phyloP scores from a whole-genome alignment of 37 sponge, comb jelly and placozoan species.

The Spongia lamella region DNA sequence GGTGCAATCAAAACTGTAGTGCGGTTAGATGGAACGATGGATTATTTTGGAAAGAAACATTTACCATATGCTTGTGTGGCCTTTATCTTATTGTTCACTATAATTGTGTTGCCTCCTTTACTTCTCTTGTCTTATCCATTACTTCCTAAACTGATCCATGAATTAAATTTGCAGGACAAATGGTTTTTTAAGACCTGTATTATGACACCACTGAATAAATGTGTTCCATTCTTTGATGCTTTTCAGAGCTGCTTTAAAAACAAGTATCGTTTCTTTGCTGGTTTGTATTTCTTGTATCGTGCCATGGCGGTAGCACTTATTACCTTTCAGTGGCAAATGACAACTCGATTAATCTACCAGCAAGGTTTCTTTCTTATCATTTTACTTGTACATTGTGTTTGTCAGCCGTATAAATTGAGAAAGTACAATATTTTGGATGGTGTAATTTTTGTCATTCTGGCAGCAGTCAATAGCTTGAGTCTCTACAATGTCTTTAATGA shows the following conservation, averaged over 20 bases:
- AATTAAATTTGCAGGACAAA: too few species aligned
- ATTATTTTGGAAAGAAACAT: neutral
- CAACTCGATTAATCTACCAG: neutral
- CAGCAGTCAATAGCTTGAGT: slow-evolving; percentile 5
- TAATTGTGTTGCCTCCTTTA: slow-evolving; percentile 3
- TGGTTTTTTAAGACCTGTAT: neutral
- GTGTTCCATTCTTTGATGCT: slow-evolving; percentile 11
- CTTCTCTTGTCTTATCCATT: slow-evolving; percentile 17
- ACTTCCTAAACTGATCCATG: neutral
- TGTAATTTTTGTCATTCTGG: slow-evolving; percentile 14
- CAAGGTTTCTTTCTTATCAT: slow-evolving; percentile 8
- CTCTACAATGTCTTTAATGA: slow-evolving; percentile 14
- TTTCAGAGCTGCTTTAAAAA: slow-evolving; percentile 29
- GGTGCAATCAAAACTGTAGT: neutral
- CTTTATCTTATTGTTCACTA: neutral
- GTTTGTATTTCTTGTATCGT: slow-evolving; percentile 14
- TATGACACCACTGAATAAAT: too few species aligned
- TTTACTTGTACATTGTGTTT: neutral
- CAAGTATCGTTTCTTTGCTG: slow-evolving; percentile 19
- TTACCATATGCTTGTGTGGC: slow-evolving; percentile 12
- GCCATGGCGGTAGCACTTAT: neutral
- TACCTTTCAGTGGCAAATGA: slow-evolving; percentile 8
- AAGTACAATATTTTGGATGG: slow-evolving; percentile 15
- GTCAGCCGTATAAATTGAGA: slow-evolving; percentile 8
- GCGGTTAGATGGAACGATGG: neutral